Base-by-base conservation (phyloP, 1,140 invertebrate species). In the Spodoptera litura region DNA sequence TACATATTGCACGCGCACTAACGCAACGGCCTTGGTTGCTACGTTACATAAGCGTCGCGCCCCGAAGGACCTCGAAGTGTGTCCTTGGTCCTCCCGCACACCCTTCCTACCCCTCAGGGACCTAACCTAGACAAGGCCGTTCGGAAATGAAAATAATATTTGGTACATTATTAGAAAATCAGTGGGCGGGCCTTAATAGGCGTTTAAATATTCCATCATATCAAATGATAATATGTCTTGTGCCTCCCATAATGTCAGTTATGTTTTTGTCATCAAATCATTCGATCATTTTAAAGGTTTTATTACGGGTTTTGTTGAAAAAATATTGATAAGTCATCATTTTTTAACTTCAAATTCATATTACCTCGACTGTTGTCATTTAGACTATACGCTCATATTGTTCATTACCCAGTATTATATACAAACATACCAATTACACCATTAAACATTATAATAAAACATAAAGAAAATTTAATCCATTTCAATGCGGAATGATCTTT, bases 1-100 rank as follows among this genome's bases (percentile, higher is more conserved):
- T 73, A 78, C 61, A 49, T 73, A 75, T 81, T 85, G 84, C 82
- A 85, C 83, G 82, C 77, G 86, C 78, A 79, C 82, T 51, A 72
- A 84, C 84, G 81, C 86, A 85, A 71, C 78, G 89, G 85, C 90
- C 90, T 93, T 91, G 89, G 85, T 83, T 76, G 73, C 73, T 52
- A 68, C 44, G 80, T 93, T 93, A 91, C 88, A 86, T 90, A 91
- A 92, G 78, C 88, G 91, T 92, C 90, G 87, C 88, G 89, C 85
- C 89, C 88, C 81, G 83, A 87, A 90, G 88, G 89, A 84, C 87
- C 88, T 85, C 79, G 81, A 78, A 84, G 83, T 76, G 80, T 81
- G 88, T 90, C 90, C 90, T 92, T 91, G 89, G 83, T 82, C 78
- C 78, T 31, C 52, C 79, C 55, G 71, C 70, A 25, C 78, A 52